These are phyloP conservation scores for Coracias cyanogaster DNA, from an alignment of 2,797 vertebrate species.

Conservation along the genomic window DNA sequence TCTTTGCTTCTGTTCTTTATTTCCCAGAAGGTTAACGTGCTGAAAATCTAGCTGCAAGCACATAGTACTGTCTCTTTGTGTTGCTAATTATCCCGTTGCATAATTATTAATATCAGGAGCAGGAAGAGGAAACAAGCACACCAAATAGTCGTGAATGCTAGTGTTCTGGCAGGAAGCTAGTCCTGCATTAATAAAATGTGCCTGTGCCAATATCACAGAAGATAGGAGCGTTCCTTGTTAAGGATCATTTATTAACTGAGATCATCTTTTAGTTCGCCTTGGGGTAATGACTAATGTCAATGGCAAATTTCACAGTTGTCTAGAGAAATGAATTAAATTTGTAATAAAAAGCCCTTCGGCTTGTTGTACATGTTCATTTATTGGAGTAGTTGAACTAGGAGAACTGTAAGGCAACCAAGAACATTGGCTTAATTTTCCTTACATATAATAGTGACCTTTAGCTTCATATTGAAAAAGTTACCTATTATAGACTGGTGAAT, in stretches of 20 bases:
- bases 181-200: constrained; percentile 89
- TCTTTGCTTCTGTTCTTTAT: constrained; percentile 85
- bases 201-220: constrained; percentile 89
- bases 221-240: constrained; percentile 91
- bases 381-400: constrained; percentile 91
- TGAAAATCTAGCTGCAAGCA: constrained; percentile 86
- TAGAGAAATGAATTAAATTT: constrained; percentile 99
- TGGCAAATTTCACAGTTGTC: constrained; percentile 99
- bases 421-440: constrained; percentile 88
- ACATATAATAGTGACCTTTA: constrained; percentile 94
- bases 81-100: constrained; percentile 90
- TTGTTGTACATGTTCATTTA: constrained; percentile 96
- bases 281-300: constrained; percentile 99
- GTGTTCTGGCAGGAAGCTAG: constrained; percentile 85
- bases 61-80: constrained; percentile 85
- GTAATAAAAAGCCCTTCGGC: constrained; percentile 96
- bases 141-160: constrained; percentile 85
- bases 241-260: constrained; percentile 98
- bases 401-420: constrained; percentile 90
- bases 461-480: constrained; percentile 88
- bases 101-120: constrained; percentile 90
- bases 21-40: constrained; percentile 87
- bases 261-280: constrained; percentile 96
- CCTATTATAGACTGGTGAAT: constrained; percentile 82
- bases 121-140: constrained; percentile 84